Percentiles rank a stretch among this genome's conserved stretches.
phyloP scores from a whole-genome alignment of 1,140 invertebrate species.

The Bombus pascuorum region DNA sequence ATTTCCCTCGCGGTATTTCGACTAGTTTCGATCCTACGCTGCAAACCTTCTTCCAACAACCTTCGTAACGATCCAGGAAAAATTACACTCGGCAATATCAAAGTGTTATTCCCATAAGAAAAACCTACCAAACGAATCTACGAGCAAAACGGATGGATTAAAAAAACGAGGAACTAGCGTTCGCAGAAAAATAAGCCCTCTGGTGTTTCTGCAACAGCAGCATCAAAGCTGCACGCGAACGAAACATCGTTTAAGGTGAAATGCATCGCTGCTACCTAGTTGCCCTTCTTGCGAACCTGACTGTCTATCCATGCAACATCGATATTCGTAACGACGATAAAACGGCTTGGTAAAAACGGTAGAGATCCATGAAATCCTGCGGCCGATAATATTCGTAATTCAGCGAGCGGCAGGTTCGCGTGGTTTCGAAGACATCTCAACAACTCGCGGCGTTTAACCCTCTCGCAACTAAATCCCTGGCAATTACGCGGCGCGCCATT shows the following conservation, averaged over 20 bases:
- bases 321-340: background rate
- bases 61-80: background rate
- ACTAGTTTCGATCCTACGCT: background rate
- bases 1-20: background rate
- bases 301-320: background rate
- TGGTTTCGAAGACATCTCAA: background rate
- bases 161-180: too few relatives aligned
- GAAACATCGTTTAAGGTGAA: too few relatives aligned
- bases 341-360: too few relatives aligned
- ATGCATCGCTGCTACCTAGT: too few relatives aligned
- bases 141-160: too few relatives aligned
- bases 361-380: background rate
- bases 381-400: constrained; percentile 26
- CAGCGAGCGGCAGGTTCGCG: background rate
- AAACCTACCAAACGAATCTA: too few relatives aligned
- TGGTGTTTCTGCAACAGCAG: background rate
- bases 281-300: background rate
- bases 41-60: too few relatives aligned
- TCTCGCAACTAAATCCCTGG: constrained; percentile 27
- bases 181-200: background rate
- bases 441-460: constrained; percentile 7
- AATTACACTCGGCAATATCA: background rate
- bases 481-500: constrained; percentile 46
- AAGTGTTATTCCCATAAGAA: background rate
- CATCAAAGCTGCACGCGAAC: too few relatives aligned